These are phyloP conservation scores for Corynorhinus townsendii DNA, from an alignment of 2,113 vertebrate species.

Conservation along the genomic window DNA sequence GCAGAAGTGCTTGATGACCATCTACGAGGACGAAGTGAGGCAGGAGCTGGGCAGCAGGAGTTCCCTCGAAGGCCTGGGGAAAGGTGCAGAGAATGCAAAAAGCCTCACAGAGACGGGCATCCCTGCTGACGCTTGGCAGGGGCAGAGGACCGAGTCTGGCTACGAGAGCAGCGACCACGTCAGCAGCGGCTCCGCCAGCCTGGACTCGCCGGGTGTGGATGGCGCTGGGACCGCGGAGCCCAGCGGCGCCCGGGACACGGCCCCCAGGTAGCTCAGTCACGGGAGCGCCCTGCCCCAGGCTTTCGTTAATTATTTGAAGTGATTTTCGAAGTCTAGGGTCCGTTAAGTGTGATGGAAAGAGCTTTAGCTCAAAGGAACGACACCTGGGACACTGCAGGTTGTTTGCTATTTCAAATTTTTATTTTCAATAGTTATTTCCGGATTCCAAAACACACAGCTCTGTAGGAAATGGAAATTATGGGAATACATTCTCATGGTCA, in stretches of 20 bases:
- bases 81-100: conserved; percentile 81
- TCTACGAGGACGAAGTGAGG: conserved; percentile 94
- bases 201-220: conserved; percentile 88
- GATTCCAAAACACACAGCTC: background rate
- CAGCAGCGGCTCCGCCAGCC: conserved; percentile 90
- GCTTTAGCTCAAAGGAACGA: background rate
- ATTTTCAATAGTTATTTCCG: background rate
- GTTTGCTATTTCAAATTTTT: background rate
- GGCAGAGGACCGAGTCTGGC: conserved; percentile 93
- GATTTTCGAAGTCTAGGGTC: background rate
- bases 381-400: background rate
- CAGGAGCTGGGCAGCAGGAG: conserved; percentile 87
- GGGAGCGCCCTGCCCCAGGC: too few species aligned
- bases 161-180: conserved; percentile 94
- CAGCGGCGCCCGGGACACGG: conserved; percentile 79
- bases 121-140: conserved; percentile 87
- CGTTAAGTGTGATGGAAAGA: background rate
- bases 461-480: background rate
- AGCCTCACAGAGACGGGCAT: conserved; percentile 77
- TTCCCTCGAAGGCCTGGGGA: conserved; percentile 87
- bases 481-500: background rate
- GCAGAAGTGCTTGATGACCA: conserved; percentile 92
- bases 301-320: background rate
- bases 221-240: conserved; percentile 76
- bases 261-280: conserved; percentile 81